These are phyloP conservation scores for Meghimatium bilineatum DNA, from an alignment of 2,888 invertebrate species.

Conservation along the genomic window DNA sequence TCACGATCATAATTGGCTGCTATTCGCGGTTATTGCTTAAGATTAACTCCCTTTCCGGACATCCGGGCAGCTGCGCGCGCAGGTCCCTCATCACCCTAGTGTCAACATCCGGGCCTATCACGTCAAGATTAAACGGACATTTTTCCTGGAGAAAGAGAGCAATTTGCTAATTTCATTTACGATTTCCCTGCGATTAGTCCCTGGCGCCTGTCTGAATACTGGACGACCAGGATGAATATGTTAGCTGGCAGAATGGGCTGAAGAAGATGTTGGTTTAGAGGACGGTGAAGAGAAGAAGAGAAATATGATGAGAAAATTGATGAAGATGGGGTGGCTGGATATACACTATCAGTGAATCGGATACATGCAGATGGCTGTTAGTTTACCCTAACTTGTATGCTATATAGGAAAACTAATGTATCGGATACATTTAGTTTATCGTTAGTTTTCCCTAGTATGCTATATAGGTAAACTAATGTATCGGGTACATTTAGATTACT, in stretches of 20 bases:
- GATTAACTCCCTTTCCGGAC: constrained; percentile 49
- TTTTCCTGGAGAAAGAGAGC: constrained; percentile 67
- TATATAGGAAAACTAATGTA: no score
- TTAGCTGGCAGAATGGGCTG: constrained; percentile 6
- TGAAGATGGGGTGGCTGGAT: background rate
- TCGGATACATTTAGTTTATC: no score
- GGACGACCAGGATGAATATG: constrained; percentile 30
- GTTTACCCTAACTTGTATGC: no score
- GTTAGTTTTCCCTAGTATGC: no score
- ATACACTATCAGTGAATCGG: background rate
- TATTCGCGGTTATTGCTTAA: constrained; percentile 42
- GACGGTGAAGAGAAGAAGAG: background rate
- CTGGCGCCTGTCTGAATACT: constrained; percentile 30
- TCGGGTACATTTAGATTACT: no score
- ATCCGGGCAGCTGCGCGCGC: constrained; percentile 54
- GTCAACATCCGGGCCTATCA: constrained; percentile 65
- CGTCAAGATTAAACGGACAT: constrained; percentile 72
- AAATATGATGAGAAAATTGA: background rate
- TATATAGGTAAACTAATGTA: no score
- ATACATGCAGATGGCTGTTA: no score
- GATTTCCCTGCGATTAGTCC: constrained; percentile 74
- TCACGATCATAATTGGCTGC: constrained; percentile 43
- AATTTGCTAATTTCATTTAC: constrained; percentile 77
- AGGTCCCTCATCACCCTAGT: constrained; percentile 56
- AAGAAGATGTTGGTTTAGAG: background rate